phyloP scores from a whole-genome alignment of 2,797 vertebrate genomes.

The Buphagus erythrorhynchus region DNA sequence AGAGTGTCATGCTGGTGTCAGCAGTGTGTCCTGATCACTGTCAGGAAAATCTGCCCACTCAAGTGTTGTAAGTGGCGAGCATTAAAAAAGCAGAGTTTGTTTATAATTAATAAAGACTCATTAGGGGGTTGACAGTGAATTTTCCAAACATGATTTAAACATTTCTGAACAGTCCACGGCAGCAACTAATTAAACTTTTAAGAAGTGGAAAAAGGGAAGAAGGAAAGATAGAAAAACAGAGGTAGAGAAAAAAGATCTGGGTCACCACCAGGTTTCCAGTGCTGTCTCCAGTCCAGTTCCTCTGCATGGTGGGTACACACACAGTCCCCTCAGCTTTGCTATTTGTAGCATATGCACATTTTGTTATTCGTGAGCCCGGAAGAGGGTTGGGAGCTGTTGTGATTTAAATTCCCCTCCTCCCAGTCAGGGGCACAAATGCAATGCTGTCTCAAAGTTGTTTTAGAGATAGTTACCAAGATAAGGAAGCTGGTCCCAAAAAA shows the following conservation, averaged over 20 bases:
- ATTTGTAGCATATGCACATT: neutral
- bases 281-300: neutral
- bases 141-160: neutral
- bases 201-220: neutral
- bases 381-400: neutral
- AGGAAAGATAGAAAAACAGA: neutral
- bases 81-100: neutral
- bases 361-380: neutral
- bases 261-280: neutral
- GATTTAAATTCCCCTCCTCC: neutral
- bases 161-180: neutral
- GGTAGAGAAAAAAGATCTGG: neutral
- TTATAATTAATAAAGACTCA: neutral
- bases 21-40: neutral
- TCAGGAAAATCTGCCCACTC: neutral
- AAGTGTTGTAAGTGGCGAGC: rapidly evolving
- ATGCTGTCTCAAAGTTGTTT: neutral
- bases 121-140: neutral
- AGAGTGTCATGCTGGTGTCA: neutral
- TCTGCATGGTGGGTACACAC: neutral
- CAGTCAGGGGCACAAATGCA: rapidly evolving
- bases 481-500: neutral
- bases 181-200: neutral
- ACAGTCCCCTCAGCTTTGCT: neutral
- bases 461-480: neutral